Evolutionary conservation across 1,140 invertebrate species (phyloP).

Genomic region (Camponotus vicinus): DNA sequence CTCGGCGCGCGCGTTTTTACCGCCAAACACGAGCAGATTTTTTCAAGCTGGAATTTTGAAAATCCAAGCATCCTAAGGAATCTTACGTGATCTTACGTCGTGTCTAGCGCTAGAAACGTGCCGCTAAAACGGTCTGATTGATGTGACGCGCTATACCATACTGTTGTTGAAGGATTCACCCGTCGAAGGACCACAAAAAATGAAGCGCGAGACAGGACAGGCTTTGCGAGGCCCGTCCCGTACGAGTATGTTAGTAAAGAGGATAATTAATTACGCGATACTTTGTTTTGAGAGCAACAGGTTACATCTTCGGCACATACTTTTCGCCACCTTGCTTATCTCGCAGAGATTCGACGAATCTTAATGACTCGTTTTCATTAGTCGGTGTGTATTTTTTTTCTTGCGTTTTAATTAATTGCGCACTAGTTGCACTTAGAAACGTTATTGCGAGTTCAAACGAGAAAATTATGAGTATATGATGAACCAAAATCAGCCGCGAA

Average conservation of each 20-base stretch:
- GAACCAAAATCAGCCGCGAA: conserved; percentile 12
- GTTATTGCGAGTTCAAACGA: conserved; percentile 6
- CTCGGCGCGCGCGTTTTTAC: not conserved
- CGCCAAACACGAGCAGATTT: not conserved
- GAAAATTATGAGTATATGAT: not conserved
- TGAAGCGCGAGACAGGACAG: conserved; percentile 7
- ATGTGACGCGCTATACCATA: conserved; percentile 56
- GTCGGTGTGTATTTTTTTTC: not conserved
- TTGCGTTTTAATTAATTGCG: conserved; percentile 9
- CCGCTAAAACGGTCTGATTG: conserved; percentile 3
- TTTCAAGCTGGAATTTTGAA: not conserved
- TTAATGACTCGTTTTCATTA: conserved; percentile 38
- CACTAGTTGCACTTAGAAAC: conserved; percentile 20
- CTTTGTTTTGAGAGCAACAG: conserved; percentile 58
- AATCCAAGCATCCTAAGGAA: not conserved
- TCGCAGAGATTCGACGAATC: conserved; percentile 19
- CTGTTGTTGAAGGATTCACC: conserved; percentile 63
- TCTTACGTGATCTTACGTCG: too few species aligned
- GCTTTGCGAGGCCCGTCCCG: not conserved
- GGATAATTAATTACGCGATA: conserved; percentile 32
- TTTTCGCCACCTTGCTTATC: conserved; percentile 48
- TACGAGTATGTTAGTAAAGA: conserved; percentile 7
- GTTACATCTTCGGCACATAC: conserved; percentile 61
- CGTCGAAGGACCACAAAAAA: conserved; percentile 55
- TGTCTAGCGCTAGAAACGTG: not conserved